These are phyloP conservation scores for Novumbra hubbsi DNA, from an alignment of 2,797 vertebrate genomes.

Conservation along the genomic window DNA sequence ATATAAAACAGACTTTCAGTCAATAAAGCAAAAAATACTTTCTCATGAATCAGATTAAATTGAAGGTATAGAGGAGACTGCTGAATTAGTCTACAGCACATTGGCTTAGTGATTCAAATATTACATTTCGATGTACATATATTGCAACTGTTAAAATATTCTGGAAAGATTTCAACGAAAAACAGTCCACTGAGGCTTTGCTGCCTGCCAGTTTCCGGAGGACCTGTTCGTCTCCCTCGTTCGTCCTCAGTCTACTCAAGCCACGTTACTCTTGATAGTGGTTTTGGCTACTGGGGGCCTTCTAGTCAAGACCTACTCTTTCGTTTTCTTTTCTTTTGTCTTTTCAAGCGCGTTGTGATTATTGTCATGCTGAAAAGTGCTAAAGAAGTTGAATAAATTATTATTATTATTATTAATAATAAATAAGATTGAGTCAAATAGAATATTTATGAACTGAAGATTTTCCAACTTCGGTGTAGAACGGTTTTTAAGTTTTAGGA, in stretches of 20 bases:
- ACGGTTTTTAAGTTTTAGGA: slow-evolving; percentile 3
- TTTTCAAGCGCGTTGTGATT: too few relatives aligned
- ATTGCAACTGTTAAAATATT: background rate
- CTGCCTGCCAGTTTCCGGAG: too few relatives aligned
- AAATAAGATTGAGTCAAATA: background rate
- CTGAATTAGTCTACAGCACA: background rate
- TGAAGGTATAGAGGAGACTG: background rate
- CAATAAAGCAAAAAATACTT: background rate
- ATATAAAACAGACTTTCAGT: background rate
- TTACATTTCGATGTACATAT: background rate
- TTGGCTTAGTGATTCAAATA: background rate
- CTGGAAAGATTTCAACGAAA: background rate
- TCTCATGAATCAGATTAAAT: background rate
- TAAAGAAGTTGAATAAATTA: too few relatives aligned
- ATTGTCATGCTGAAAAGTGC: too few relatives aligned
- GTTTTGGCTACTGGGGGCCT: too few relatives aligned
- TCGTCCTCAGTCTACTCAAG: too few relatives aligned
- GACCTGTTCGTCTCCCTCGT: too few relatives aligned
- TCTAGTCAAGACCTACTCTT: too few relatives aligned
- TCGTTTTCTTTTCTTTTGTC: too few relatives aligned
- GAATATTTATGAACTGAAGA: background rate
- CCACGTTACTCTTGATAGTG: too few relatives aligned
- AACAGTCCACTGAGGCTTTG: background rate
- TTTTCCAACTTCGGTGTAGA: background rate
- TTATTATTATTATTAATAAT: too few relatives aligned